Percentiles rank a stretch among this genome's conserved stretches.
These are phyloP conservation scores for Falco concolor DNA, from an alignment of 2,797 vertebrate genomes.

Conservation along the genomic window DNA sequence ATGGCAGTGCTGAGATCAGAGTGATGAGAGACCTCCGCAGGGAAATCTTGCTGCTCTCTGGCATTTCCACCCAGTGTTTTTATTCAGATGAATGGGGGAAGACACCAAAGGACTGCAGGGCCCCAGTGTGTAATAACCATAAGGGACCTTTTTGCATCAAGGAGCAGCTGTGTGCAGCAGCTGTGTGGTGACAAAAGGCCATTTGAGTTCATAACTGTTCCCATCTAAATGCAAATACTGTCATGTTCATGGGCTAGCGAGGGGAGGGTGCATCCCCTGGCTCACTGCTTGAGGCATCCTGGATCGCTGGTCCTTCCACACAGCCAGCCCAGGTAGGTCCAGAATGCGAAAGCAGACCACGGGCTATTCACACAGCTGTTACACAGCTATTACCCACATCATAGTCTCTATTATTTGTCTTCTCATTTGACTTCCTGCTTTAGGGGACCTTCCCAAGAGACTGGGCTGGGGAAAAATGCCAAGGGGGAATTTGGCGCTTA, in stretches of 20 bases:
- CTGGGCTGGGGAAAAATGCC: neutral
- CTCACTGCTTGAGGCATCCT: neutral
- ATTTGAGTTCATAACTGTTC: neutral
- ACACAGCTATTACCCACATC: neutral
- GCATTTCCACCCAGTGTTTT: neutral
- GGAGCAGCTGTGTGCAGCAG: slow-evolving; percentile 42
- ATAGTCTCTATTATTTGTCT: neutral
- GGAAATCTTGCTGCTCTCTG: neutral
- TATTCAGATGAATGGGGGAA: neutral
- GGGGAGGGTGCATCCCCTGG: neutral
- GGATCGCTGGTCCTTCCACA: neutral
- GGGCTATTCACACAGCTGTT: neutral
- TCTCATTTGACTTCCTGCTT: neutral
- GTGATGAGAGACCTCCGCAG: fast-evolving
- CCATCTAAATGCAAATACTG: slow-evolving; percentile 37
- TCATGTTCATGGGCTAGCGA: neutral
- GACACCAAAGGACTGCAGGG: neutral
- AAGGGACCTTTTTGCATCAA: neutral
- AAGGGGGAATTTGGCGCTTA: neutral
- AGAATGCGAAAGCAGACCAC: fast-evolving
- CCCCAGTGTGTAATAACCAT: neutral
- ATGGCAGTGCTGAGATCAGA: neutral
- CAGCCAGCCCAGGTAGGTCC: neutral
- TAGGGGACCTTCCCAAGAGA: neutral
- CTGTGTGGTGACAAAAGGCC: slow-evolving; percentile 11